phyloP scores from a whole-genome alignment of 1,140 invertebrate species.

The Augochlora pura region DNA sequence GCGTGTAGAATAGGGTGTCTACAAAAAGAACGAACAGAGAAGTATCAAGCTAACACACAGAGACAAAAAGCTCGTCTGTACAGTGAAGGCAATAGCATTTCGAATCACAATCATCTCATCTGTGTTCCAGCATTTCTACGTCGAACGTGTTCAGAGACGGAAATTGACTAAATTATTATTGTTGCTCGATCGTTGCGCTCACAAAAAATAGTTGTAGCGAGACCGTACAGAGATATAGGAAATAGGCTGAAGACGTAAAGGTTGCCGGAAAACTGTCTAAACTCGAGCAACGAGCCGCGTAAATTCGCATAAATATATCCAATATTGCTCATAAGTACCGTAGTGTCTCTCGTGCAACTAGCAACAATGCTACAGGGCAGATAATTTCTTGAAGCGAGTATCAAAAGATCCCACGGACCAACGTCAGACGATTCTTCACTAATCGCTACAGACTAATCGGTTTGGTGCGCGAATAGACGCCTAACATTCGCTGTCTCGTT shows the following conservation, averaged over 20 bases:
- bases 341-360: constrained; percentile 31
- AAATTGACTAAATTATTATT: constrained; percentile 45
- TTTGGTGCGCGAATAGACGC: too few relatives aligned
- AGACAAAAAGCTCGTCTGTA: constrained; percentile 36
- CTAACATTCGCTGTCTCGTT: too few relatives aligned
- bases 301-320: background rate
- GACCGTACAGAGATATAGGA: constrained; percentile 4
- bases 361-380: constrained; percentile 51
- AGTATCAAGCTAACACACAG: constrained; percentile 8
- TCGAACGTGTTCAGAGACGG: constrained; percentile 7
- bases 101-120: constrained; percentile 33
- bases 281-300: background rate
- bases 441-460: too few relatives aligned
- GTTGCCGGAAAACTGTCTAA: constrained; percentile 18
- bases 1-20: background rate
- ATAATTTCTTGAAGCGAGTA: constrained; percentile 33
- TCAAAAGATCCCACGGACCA: background rate
- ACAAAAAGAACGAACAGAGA: background rate
- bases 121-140: constrained; percentile 20
- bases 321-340: constrained; percentile 42
- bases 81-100: constrained; percentile 42
- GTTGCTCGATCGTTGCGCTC: constrained; percentile 32
- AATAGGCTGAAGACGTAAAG: constrained; percentile 6
- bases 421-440: too few relatives aligned
- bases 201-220: background rate